Conservation (phyloP, 2,113 vertebrate species). For the Raja brachyura region DNA sequence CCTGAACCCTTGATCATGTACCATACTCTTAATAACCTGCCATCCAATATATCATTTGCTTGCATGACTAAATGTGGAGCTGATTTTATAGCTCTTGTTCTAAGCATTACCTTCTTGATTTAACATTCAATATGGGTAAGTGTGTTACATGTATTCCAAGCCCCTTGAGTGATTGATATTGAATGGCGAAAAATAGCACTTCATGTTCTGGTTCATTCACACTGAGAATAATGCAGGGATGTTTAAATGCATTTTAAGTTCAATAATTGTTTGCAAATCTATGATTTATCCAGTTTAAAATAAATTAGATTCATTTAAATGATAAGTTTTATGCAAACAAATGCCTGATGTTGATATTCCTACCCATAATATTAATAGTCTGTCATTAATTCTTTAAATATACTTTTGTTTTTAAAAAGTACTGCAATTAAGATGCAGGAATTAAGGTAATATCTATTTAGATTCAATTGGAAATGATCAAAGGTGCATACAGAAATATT, state of each 20-base stretch:
- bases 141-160: background rate
- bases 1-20: background rate
- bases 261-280: slow-evolving; percentile 23
- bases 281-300: slow-evolving; percentile 7
- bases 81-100: background rate
- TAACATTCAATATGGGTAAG: background rate
- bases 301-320: slow-evolving; percentile 25
- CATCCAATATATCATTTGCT: background rate
- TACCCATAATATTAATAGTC: background rate
- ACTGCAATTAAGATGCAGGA: background rate
- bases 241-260: slow-evolving; percentile 28
- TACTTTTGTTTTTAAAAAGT: background rate
- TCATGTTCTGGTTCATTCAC: slow-evolving; percentile 7
- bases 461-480: too few relatives aligned
- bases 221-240: background rate
- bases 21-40: background rate
- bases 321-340: background rate
- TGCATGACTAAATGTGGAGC: background rate
- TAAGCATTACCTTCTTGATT: background rate
- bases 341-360: background rate
- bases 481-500: too few relatives aligned
- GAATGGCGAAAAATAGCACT: background rate
- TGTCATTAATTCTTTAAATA: slow-evolving; percentile 3
- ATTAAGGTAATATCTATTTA: background rate
- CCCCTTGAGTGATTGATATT: background rate